phyloP scores from a whole-genome alignment of 2,113 vertebrate species.

The Onychorhynchus coronatus region DNA sequence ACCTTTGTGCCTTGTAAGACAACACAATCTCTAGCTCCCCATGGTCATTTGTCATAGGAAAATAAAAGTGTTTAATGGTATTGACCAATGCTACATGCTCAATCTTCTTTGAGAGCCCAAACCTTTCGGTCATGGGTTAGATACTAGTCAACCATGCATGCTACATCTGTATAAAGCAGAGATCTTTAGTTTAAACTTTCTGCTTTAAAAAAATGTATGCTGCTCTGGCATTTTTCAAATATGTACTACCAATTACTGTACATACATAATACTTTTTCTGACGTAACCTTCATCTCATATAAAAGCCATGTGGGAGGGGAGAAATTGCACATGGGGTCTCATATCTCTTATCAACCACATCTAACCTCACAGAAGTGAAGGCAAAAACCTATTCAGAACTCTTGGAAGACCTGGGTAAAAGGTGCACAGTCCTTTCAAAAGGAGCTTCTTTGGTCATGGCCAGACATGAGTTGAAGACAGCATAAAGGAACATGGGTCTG shows the following conservation, averaged over 20 bases:
- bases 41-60: constrained; percentile 24
- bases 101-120: not conserved
- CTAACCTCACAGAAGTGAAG: not conserved
- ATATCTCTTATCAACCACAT: not conserved
- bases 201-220: not conserved
- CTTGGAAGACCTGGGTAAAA: not conserved
- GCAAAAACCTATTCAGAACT: not conserved
- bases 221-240: constrained; percentile 1
- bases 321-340: not conserved
- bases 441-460: not conserved
- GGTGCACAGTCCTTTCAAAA: not conserved
- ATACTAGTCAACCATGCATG: not conserved
- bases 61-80: constrained; percentile 40
- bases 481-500: not conserved
- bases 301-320: not conserved
- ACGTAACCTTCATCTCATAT: not conserved
- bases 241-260: not conserved
- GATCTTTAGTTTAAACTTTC: not conserved
- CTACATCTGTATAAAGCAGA: not conserved
- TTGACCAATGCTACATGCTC: not conserved
- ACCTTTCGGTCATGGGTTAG: not conserved
- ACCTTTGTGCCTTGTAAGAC: constrained; percentile 41
- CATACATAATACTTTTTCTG: not conserved
- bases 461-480: not conserved
- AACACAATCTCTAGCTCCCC: constrained; percentile 24